Evolutionary conservation across 2,113 vertebrate species (phyloP), one percentile per base, ranked within the genome.

Genomic region (Myocastor coypus): DNA sequence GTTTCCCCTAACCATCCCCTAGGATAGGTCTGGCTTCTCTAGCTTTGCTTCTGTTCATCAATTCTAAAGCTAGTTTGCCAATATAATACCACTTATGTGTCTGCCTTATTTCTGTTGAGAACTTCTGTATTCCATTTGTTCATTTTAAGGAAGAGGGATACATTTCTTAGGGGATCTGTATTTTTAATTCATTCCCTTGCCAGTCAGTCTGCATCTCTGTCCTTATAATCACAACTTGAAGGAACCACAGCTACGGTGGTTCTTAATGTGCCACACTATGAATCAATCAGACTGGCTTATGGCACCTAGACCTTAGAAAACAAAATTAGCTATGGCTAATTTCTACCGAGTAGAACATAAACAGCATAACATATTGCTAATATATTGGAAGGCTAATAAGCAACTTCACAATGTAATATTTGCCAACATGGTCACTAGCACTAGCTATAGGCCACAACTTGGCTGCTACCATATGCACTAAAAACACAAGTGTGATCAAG

Each of bases 381-480:
- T 81, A 26, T 40, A 88, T 73, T 95, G 66, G 46, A 80, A 55
- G 30, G 17, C 77, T 20, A 52, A 80, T 32, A 55, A 34, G 77
- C 46, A 94, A 91, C 46, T 91, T 84, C 68, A 91, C 11, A 83
- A 19, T 84, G 73, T 66, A 88, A 84, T 71, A 64, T 59, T 91
- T 83, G 73, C 80, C 42, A 93, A 14, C 73, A 55, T 61, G 19
- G 59, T 82, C 55, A 69, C 52, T 87, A 93, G 50, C n/a, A 7
- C 37, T 42, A 2, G 50, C 75, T 42, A 55, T 32, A 88, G 57
- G n/a, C 87, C 30, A 50, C 16, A 40, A 26, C 26, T 59, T 57
- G n/a, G 57, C 16, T 75, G 40, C 68, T 42, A n/a, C 10, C 1
- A 12, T 37, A 84, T n/a, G 32, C 40, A 64, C 40, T 3, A 84